Percentiles rank a stretch among this genome's conserved stretches.
Evolutionary conservation across 2,888 invertebrate genomes (phyloP).

Genomic region (Lordiphosa andalusiaca): DNA sequence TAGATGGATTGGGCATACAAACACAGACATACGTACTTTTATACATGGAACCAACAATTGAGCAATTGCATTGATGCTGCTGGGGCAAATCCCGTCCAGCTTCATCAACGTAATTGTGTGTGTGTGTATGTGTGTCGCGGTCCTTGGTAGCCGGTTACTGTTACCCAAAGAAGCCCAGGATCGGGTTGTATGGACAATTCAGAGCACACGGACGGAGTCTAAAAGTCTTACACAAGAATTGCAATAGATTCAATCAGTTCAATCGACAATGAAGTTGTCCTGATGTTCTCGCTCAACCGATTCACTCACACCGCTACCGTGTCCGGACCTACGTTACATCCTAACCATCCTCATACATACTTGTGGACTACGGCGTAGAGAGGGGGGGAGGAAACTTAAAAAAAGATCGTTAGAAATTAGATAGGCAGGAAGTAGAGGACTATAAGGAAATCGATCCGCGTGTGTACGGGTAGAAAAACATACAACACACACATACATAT

Average conservation of each 20-base stretch:
- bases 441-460: conserved; percentile 3
- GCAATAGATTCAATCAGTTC: no score
- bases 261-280: no score
- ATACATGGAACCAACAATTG: conserved; percentile 1
- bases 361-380: no score
- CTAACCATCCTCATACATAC: no score
- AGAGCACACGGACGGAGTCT: no score
- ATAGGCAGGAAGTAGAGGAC: neutral
- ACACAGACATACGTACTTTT: conserved; percentile 24
- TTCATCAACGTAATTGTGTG: neutral
- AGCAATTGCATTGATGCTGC: neutral
- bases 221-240: no score
- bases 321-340: no score
- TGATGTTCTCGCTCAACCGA: no score
- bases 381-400: neutral
- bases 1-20: conserved; percentile 55
- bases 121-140: neutral
- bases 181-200: no score
- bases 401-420: conserved; percentile 5
- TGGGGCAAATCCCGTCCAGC: neutral
- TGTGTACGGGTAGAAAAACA: conserved; percentile 5
- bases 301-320: no score
- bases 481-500: conserved; percentile 28
- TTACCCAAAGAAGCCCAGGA: no score
- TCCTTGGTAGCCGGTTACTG: no score